These are phyloP conservation scores for Sarcoramphus papa DNA, from an alignment of 2,797 vertebrate species.

Conservation along the genomic window DNA sequence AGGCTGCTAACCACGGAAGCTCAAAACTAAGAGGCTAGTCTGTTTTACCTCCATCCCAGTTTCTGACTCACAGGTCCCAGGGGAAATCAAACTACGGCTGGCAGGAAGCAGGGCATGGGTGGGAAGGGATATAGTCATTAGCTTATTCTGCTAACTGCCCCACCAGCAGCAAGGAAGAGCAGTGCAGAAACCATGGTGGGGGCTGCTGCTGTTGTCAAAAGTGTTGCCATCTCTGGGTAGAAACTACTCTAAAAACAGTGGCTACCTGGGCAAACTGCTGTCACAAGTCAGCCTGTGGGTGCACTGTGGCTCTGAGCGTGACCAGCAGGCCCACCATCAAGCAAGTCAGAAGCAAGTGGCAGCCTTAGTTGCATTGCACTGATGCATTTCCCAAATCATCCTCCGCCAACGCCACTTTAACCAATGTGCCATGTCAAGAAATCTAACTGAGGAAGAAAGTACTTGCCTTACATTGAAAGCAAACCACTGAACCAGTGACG, in stretches of 20 bases:
- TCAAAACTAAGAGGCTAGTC: not conserved
- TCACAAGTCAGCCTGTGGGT: not conserved
- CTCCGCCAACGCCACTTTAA: not conserved
- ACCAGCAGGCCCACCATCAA: not conserved
- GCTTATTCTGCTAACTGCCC: not conserved
- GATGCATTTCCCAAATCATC: not conserved
- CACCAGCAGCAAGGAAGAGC: not conserved
- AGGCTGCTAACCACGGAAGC: not conserved
- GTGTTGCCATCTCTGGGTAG: not conserved
- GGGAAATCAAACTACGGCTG: not conserved
- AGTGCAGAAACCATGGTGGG: not conserved
- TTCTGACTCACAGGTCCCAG: constrained; percentile 8
- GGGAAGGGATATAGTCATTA: not conserved
- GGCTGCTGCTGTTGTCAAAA: not conserved
- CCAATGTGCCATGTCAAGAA: not conserved
- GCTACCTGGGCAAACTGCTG: fast-evolving
- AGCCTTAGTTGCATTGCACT: not conserved
- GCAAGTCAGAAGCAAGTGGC: not conserved
- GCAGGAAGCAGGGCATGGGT: not conserved
- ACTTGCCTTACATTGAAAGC: not conserved
- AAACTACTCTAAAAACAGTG: not conserved
- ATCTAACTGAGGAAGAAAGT: not conserved
- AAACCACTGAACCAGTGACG: not conserved
- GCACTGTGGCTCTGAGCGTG: not conserved
- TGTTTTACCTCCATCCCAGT: not conserved